Conservation (phyloP, 2,797 vertebrate species). For the Rhinichthys osculus region DNA sequence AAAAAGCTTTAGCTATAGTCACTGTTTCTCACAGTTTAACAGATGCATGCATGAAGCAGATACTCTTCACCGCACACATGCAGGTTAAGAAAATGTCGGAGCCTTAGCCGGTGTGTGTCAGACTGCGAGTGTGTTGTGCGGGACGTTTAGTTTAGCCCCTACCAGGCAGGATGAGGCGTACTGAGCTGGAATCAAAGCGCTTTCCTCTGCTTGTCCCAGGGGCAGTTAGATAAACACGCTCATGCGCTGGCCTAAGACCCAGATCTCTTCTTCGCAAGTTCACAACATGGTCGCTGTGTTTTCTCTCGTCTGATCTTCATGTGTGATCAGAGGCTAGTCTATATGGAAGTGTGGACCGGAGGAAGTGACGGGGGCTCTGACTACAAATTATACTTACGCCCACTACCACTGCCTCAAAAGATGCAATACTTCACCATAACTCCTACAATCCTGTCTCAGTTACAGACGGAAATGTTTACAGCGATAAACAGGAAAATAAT, state of each 20-base stretch:
- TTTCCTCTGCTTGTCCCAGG: conserved; percentile 61
- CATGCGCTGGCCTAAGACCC: conserved; percentile 39
- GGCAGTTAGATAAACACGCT: conserved; percentile 61
- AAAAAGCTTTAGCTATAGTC: neutral
- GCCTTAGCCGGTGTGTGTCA: conserved; percentile 1
- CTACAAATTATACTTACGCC: conserved; percentile 14
- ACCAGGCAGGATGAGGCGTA: conserved; percentile 54
- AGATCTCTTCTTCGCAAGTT: conserved; percentile 54
- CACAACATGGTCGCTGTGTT: conserved; percentile 58
- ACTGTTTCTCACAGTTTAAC: conserved; percentile 25
- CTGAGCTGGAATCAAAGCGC: conserved; percentile 54
- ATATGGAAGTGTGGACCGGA: conserved; percentile 19
- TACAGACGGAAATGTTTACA: conserved; percentile 3
- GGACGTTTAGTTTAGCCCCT: conserved; percentile 55
- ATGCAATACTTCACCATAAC: neutral
- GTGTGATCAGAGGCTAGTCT: conserved; percentile 49
- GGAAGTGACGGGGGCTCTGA: conserved; percentile 2
- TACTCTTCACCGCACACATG: neutral
- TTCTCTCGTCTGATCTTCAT: conserved; percentile 61
- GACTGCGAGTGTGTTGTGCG: conserved; percentile 43
- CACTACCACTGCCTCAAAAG: neutral
- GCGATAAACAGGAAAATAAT: too few species aligned
- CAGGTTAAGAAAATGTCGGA: conserved; percentile 49
- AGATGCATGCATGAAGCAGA: conserved; percentile 7
- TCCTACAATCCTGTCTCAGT: conserved; percentile 2